Evolutionary conservation across 1,140 invertebrate genomes (phyloP).

Genomic region (Bombus superbus): DNA sequence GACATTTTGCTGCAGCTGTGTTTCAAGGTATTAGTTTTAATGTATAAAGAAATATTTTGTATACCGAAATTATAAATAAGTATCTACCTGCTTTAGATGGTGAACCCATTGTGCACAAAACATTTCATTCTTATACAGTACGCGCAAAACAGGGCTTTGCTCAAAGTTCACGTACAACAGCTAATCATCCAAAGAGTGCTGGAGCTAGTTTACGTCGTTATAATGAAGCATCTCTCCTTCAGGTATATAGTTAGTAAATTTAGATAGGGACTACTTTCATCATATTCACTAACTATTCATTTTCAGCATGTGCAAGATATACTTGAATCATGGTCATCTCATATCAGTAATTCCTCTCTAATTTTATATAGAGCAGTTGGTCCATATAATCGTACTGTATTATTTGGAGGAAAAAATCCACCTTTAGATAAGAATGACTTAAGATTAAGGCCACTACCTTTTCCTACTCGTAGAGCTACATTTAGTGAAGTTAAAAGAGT

Average conservation of each 20-base stretch:
- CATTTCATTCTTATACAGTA: conserved; percentile 94
- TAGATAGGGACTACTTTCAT: background rate
- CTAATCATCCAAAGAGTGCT: conserved; percentile 88
- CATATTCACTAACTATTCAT: background rate
- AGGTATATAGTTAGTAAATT: conserved; percentile 80
- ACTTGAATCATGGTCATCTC: conserved; percentile 86
- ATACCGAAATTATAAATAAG: background rate
- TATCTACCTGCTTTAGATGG: conserved; percentile 75
- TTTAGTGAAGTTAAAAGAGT: conserved; percentile 92
- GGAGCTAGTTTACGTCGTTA: conserved; percentile 91
- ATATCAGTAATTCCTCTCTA: conserved; percentile 87
- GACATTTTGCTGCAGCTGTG: conserved; percentile 93
- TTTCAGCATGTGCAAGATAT: conserved; percentile 91
- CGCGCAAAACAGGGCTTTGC: conserved; percentile 92
- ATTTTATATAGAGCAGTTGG: conserved; percentile 92
- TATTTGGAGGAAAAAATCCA: conserved; percentile 90
- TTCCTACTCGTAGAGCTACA: conserved; percentile 91
- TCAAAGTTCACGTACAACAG: conserved; percentile 86
- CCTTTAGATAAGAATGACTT: conserved; percentile 86
- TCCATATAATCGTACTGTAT: conserved; percentile 87
- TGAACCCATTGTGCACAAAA: conserved; percentile 89
- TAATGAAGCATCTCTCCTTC: conserved; percentile 88
- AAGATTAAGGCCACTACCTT: conserved; percentile 89
- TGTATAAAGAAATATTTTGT: background rate
- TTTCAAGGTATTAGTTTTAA: conserved; percentile 85